Conservation (phyloP, 2,888 invertebrate genomes). For the Diarsia mendica region DNA sequence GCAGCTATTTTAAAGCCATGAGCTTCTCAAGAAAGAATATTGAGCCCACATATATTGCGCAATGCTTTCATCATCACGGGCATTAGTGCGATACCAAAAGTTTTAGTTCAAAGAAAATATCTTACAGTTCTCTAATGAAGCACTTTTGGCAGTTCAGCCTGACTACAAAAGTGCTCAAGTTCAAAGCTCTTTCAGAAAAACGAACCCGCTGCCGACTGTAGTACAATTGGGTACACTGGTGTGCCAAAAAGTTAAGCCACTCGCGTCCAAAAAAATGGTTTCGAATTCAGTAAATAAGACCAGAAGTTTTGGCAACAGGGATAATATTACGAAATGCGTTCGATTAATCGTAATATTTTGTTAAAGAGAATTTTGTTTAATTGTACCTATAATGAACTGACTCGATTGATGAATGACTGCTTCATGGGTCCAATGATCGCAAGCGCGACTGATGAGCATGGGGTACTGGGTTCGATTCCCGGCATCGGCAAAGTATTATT, state of each 20-base stretch:
- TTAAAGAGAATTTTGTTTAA: neutral
- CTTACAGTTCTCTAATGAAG: neutral
- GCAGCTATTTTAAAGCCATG: no score
- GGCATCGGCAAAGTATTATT: no score
- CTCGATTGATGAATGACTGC: no score
- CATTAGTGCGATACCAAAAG: neutral
- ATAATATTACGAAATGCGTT: conserved; percentile 23
- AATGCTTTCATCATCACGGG: neutral
- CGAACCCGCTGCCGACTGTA: conserved; percentile 23
- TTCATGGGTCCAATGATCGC: no score
- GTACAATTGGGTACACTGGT: conserved; percentile 44
- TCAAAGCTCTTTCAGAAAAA: conserved; percentile 39
- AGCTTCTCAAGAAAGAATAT: neutral
- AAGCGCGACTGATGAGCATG: no score
- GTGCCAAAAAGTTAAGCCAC: conserved; percentile 58
- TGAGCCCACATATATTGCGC: no score
- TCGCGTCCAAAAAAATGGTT: conserved; percentile 35
- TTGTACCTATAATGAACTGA: no score
- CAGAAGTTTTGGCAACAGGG: conserved; percentile 47
- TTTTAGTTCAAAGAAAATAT: conserved; percentile 9
- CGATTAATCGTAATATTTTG: conserved; percentile 20
- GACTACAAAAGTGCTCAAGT: conserved; percentile 35
- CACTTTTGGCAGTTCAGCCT: conserved; percentile 18
- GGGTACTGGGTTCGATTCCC: no score
- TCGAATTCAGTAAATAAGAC: conserved; percentile 44